These are phyloP conservation scores for Chlamydotis undulata DNA, from an alignment of 2,113 vertebrate genomes.

Conservation along the genomic window DNA sequence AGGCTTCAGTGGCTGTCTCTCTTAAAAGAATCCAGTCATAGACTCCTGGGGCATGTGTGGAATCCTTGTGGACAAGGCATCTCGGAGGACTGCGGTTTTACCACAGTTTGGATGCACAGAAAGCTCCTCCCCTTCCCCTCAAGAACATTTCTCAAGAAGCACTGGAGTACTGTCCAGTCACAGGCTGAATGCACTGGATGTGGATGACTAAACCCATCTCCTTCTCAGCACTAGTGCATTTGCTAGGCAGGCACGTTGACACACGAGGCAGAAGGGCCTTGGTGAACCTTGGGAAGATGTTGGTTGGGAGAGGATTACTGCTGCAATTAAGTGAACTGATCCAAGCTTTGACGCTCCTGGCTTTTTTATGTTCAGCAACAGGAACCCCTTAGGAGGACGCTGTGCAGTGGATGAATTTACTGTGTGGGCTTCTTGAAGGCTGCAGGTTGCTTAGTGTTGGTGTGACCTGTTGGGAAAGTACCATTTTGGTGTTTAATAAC, in stretches of 20 bases:
- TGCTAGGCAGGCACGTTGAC: fast-evolving
- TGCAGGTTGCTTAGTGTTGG: background rate
- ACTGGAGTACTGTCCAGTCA: background rate
- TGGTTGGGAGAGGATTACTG: background rate
- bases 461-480: background rate
- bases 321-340: background rate
- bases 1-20: background rate
- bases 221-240: fast-evolving
- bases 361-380: background rate
- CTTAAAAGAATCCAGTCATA: background rate
- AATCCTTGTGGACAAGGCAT: background rate
- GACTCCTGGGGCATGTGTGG: background rate
- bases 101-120: background rate
- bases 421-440: background rate
- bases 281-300: background rate
- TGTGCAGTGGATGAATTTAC: background rate
- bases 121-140: background rate
- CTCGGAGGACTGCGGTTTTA: background rate
- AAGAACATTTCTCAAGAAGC: background rate
- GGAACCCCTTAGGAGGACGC: background rate
- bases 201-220: background rate
- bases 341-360: background rate
- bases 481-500: background rate
- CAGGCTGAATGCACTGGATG: background rate
- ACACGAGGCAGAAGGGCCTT: background rate